phyloP scores from a whole-genome alignment of 2,888 invertebrate species.

The Ctena decussata region DNA sequence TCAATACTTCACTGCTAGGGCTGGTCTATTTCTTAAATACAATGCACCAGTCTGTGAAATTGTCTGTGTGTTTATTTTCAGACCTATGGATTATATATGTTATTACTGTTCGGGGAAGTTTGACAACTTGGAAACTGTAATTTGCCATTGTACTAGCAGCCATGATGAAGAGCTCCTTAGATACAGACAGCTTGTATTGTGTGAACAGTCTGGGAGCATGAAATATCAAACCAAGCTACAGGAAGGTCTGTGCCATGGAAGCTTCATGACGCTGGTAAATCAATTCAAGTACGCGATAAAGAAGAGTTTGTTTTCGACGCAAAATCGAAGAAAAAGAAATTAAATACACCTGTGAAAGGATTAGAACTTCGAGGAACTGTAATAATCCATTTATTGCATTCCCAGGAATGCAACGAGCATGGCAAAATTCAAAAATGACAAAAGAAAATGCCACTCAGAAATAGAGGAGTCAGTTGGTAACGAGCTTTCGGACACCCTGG shows the following conservation, averaged over 20 bases:
- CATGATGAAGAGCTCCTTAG: neutral
- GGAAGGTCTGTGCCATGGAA: neutral
- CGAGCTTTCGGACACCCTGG: neutral
- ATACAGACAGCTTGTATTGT: constrained; percentile 5
- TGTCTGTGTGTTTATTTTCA: neutral
- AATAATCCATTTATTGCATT: neutral
- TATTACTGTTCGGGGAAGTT: neutral
- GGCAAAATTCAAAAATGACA: too few relatives aligned
- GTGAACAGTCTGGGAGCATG: neutral
- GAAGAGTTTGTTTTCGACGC: neutral
- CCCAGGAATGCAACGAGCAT: too few relatives aligned
- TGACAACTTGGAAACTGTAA: neutral
- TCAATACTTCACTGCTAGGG: too few relatives aligned
- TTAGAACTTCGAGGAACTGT: neutral
- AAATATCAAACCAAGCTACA: constrained; percentile 7
- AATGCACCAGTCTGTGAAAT: too few relatives aligned
- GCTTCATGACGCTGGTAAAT: neutral
- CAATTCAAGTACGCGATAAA: neutral
- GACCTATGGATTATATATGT: neutral
- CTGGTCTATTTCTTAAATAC: too few relatives aligned
- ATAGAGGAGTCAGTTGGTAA: too few relatives aligned
- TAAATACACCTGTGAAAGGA: constrained; percentile 14
- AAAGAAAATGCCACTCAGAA: too few relatives aligned
- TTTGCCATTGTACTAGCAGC: neutral
- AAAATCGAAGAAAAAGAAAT: neutral